Percentiles rank a stretch among this genome's conserved stretches.
Evolutionary conservation across 2,888 invertebrate genomes (phyloP).

Genomic region (Agrenia bidenticulata): DNA sequence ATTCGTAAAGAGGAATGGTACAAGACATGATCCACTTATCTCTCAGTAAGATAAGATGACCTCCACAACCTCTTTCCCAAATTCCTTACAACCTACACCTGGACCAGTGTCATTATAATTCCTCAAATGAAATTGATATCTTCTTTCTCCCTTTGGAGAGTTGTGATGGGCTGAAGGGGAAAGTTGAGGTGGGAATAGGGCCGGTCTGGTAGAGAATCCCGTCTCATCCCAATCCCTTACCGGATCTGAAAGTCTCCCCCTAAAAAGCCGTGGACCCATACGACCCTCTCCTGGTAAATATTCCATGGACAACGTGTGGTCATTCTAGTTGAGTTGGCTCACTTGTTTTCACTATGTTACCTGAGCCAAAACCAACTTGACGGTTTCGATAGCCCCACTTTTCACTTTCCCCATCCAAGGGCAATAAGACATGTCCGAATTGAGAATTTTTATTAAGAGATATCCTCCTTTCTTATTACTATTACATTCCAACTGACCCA

Average conservation of each 20-base stretch:
- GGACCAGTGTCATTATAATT: constrained; percentile 8
- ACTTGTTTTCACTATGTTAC: constrained; percentile 11
- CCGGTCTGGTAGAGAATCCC: background rate
- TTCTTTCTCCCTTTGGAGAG: background rate
- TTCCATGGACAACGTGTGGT: constrained; percentile 10
- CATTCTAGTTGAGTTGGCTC: constrained; percentile 13
- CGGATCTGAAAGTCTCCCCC: no score
- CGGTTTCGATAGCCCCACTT: constrained; percentile 18
- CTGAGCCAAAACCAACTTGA: constrained; percentile 23
- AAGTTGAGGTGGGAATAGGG: background rate
- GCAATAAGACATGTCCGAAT: constrained; percentile 8
- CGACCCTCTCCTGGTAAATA: constrained; percentile 3
- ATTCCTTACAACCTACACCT: background rate
- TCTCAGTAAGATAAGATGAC: background rate
- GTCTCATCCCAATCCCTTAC: background rate
- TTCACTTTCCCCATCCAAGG: constrained; percentile 15
- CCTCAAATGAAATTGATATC: constrained; percentile 9
- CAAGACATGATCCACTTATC: background rate
- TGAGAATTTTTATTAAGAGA: constrained; percentile 17
- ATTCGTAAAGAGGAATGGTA: background rate
- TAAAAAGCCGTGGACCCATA: background rate
- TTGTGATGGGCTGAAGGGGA: background rate
- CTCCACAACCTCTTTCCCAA: no score
- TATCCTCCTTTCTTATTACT: constrained; percentile 8
- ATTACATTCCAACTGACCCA: constrained; percentile 17